A percentile compares a stretch with the other conserved stretches of the same genome.
phyloP scores from a whole-genome alignment of 2,888 invertebrate species.

The Luperina nickerlii region DNA sequence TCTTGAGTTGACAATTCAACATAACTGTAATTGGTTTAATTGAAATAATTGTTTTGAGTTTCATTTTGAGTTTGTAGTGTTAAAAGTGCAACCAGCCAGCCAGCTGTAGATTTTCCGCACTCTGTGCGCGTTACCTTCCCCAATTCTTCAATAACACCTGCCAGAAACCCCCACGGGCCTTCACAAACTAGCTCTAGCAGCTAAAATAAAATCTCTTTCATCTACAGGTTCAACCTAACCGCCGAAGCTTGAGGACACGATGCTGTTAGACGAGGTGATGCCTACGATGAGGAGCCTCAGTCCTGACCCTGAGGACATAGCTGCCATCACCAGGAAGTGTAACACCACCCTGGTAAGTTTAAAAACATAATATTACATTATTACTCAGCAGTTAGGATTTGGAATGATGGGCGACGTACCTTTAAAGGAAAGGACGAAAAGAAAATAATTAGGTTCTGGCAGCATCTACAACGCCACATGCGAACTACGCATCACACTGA shows the following conservation, averaged over 20 bases:
- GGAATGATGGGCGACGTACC: not conserved
- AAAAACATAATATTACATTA: not conserved
- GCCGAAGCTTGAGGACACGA: constrained; percentile 32
- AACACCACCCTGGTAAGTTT: constrained; percentile 76
- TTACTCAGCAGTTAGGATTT: not conserved
- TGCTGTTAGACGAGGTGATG: constrained; percentile 85
- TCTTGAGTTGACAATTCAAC: too few species aligned
- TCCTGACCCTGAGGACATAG: constrained; percentile 85
- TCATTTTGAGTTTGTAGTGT: too few species aligned
- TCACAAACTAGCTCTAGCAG: not conserved
- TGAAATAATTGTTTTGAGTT: too few species aligned
- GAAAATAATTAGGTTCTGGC: not conserved
- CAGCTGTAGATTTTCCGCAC: too few species aligned
- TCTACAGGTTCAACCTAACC: constrained; percentile 9
- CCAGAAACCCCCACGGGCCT: not conserved
- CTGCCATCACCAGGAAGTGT: constrained; percentile 75
- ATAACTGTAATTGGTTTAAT: too few species aligned
- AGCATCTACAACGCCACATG: not conserved
- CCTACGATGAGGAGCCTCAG: constrained; percentile 89
- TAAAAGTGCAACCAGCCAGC: too few species aligned
- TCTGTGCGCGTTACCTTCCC: too few species aligned
- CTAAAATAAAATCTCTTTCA: not conserved
- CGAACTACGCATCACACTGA: not conserved
- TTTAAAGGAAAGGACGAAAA: not conserved
- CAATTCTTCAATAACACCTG: not conserved